Evolutionary conservation across 2,797 vertebrate genomes (phyloP), one percentile per base, ranked within the genome.

Genomic region (Chaunax sp.): DNA sequence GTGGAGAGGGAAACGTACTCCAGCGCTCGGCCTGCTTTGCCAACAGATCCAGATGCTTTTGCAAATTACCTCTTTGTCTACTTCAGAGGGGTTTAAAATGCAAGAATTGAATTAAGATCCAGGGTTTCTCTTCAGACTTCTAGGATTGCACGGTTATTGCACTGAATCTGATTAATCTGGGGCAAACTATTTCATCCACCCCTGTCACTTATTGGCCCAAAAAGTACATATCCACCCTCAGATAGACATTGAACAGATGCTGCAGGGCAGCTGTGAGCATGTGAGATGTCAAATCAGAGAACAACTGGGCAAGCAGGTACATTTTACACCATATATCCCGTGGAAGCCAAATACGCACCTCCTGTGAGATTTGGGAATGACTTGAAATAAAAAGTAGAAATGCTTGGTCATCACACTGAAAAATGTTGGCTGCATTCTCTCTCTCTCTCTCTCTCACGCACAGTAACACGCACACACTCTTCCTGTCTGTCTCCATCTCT

Each of bases 21-120:
- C 38, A 19, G 66, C 19, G 69, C 73, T 80, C 58, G 47, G 69
- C 73, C 82, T 78, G 73, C 72, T 72, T 62, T 74, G 77, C 89
- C 87, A 86, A 90, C 88, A 83, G 89, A 91, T 89, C 92, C 94
- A 94, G 93, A 93, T 94, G 92, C 92, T 89, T 88, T 82, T 54
- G 78, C 82, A 92, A 94, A 94, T 92, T 83, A 88, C 83, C 85
- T 85, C 90, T 89, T 92, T 93, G 91, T 94, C 90, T 90, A 82
- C 88, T 86, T 92, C 80, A 82, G 88, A 90, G 79, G 69, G 75
- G 74, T 75, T 80, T 47, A 30, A 83, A 89, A 84, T 54, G 84
- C 61, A 88, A 84, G 84, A 92, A 85, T 77, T 80, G 87, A 90
- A 85, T 85, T 81, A 86, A 90, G 88, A 91, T 82, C 83, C 76